Conservation (phyloP, 2,113 vertebrate genomes). For the Thymallus thymallus region DNA sequence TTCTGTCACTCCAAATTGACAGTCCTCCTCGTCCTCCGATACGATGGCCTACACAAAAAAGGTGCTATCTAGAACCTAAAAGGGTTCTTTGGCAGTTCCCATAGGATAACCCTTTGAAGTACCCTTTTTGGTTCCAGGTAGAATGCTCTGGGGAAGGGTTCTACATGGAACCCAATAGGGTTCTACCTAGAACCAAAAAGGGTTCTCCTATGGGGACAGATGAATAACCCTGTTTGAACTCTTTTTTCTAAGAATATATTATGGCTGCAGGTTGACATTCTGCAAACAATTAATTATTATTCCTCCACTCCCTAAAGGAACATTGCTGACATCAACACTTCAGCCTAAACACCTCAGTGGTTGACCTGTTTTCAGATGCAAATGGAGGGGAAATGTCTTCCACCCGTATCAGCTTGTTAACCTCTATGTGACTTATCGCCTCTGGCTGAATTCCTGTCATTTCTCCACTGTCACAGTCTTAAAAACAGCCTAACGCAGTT, state of each 20-base stretch:
- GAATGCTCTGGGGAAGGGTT: too few relatives aligned
- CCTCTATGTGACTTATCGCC: not conserved
- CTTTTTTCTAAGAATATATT: too few relatives aligned
- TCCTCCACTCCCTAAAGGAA: slow-evolving; percentile 18
- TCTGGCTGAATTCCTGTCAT: not conserved
- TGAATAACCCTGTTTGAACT: too few relatives aligned
- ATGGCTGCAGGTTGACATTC: not conserved
- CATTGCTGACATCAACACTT: slow-evolving; percentile 30
- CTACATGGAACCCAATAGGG: too few relatives aligned
- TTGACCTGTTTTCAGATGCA: slow-evolving; percentile 5
- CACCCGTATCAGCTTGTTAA: slow-evolving; percentile 15
- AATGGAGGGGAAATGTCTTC: not conserved
- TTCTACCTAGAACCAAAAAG: too few relatives aligned
- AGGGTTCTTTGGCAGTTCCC: too few relatives aligned
- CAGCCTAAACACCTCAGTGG: slow-evolving; percentile 1
- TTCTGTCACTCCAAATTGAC: slow-evolving; percentile 10
- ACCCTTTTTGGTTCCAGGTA: too few relatives aligned
- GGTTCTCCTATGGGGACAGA: too few relatives aligned
- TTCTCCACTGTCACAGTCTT: not conserved
- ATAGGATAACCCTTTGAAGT: too few relatives aligned
- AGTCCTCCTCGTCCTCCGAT: not conserved
- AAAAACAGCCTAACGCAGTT: too few relatives aligned
- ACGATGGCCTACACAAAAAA: slow-evolving; percentile 5
- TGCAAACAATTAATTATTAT: slow-evolving; percentile 20
- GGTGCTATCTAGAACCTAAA: too few relatives aligned